Base-by-base conservation (phyloP, 2,888 invertebrate genomes). In the Patella pellucida region DNA sequence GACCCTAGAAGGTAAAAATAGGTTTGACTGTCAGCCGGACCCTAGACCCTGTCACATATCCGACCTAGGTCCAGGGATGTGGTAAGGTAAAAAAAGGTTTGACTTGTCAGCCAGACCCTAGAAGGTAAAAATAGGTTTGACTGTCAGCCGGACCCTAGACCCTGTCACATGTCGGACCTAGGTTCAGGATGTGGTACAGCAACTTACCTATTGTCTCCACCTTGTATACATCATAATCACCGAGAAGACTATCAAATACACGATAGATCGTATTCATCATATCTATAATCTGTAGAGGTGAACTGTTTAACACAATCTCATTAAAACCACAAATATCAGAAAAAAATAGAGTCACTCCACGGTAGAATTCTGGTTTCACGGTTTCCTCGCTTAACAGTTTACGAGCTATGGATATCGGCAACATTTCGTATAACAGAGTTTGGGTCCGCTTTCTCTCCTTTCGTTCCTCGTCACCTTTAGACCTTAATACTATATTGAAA, bases 121-220 rank as follows among this genome's bases (percentile, higher is more conserved):
- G n/a, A n/a, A n/a, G n/a, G n/a, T n/a, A n/a, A n/a, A n/a, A n/a
- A n/a, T n/a, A n/a, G n/a, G n/a, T n/a, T n/a, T n/a, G n/a, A n/a
- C n/a, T n/a, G n/a, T n/a, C n/a, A n/a, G n/a, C n/a, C n/a, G n/a
- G n/a, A n/a, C n/a, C n/a, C n/a, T n/a, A n/a, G n/a, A n/a, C n/a
- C n/a, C n/a, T n/a, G n/a, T n/a, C n/a, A n/a, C n/a, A n/a, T n/a
- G n/a, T n/a, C n/a, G n/a, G n/a, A n/a, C n/a, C n/a, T n/a, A n/a
- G n/a, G n/a, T n/a, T n/a, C n/a, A n/a, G n/a, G n/a, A n/a, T n/a
- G n/a, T n/a, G n/a, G n/a, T n/a, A n/a, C n/a, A n/a, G 41, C 56
- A 70, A 69, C 83, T 74, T 78, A 87, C 87, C 87, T 71, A 87
- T 86, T 2, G 87, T 86, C 80, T 86, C 87, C 12, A 86, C 85